Evolutionary conservation across 1,140 invertebrate species (phyloP), one percentile per base, ranked within the genome.

Genomic region (Cheumatopsyche charites): DNA sequence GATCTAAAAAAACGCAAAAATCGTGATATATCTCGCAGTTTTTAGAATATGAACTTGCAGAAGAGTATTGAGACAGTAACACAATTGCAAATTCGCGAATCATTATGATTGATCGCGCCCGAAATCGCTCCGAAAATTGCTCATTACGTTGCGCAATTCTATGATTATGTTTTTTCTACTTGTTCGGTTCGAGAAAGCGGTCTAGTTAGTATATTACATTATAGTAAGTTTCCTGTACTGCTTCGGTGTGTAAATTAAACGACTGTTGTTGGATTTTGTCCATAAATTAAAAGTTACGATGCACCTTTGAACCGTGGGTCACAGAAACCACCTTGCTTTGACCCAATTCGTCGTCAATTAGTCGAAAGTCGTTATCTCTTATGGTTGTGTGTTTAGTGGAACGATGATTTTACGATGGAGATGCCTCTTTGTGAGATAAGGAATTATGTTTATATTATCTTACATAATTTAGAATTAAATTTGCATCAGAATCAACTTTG

Each of bases 1-100:
- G 9, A 36, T 36, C 41, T 13, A 63, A 63, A 63, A 63, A 63
- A 41, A 43, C 15, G 15, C 26, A 47, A 42, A 66, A 66, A 42
- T 47, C 42, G 43, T 47, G 63, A 66, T 63, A 1, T n/a, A 5
- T 5, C 13, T 49, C 45, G n/a, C n/a, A n/a, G n/a, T n/a, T n/a
- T n/a, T n/a, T n/a, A n/a, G n/a, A n/a, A n/a, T n/a, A n/a, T n/a
- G n/a, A 49, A 9, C 29, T 36, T 36, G 29, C 9, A 36, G 29
- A 9, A 3, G 3, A 9, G 9, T 36, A 36, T 36, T 9, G 29
- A 36, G 3, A 36, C 3, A 36, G 29, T 36, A 36, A 36, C n/a
- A 52, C 19, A 58, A 58, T 58, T 58, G 12, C 55, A 26, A 58
- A 58, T 58, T 19, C 9, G 21, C 55, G 21, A 58, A 58, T 58